phyloP scores from a whole-genome alignment of 2,113 vertebrate genomes.

The Hippocampus guttulatus region DNA sequence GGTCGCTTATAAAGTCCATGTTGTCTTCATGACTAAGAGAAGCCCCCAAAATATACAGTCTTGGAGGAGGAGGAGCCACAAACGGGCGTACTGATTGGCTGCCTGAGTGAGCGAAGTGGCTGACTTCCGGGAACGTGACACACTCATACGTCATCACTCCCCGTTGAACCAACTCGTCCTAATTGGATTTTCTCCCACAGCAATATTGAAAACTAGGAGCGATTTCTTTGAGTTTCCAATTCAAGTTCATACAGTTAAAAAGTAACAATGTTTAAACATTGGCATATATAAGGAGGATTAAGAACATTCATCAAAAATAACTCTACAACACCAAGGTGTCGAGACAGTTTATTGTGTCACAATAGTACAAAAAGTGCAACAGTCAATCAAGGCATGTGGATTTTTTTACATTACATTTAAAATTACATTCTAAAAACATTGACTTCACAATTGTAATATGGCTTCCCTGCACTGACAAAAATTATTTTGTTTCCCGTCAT shows the following conservation, averaged over 20 bases:
- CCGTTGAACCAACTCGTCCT: background rate
- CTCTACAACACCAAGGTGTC: too few species aligned
- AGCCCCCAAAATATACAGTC: too few species aligned
- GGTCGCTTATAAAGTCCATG: slow-evolving; percentile 74
- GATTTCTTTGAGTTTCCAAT: background rate
- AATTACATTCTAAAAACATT: too few species aligned
- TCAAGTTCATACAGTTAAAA: background rate
- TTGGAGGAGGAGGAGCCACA: background rate
- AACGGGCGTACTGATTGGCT: background rate
- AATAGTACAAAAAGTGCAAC: too few species aligned
- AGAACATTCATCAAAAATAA: too few species aligned
- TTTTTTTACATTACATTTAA: too few species aligned
- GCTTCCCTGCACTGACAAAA: too few species aligned
- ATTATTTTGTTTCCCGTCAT: too few species aligned
- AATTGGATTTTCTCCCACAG: background rate
- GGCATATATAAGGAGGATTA: too few species aligned
- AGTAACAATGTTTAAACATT: background rate
- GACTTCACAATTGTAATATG: too few species aligned
- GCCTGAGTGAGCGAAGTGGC: background rate
- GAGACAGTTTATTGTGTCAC: too few species aligned
- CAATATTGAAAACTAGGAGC: background rate
- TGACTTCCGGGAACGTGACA: background rate
- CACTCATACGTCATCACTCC: background rate
- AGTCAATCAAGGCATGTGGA: too few species aligned
- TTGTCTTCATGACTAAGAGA: background rate